phyloP scores from a whole-genome alignment of 2,113 vertebrate genomes.

The Phodopus roborovskii region DNA sequence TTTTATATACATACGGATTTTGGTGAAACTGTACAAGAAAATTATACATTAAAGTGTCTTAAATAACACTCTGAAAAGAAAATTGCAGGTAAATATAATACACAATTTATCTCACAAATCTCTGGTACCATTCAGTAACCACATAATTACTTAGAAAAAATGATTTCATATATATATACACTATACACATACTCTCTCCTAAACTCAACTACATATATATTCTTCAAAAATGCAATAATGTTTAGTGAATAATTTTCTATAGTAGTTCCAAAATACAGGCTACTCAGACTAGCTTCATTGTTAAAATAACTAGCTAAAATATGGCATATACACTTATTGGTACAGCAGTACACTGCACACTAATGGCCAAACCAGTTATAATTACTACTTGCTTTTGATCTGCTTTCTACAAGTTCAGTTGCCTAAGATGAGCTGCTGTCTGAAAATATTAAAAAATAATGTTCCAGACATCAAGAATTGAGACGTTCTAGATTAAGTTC shows the following conservation, averaged over 20 bases:
- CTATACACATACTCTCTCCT: neutral
- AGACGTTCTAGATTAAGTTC: neutral
- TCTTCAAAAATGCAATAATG: neutral
- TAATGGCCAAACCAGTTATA: neutral
- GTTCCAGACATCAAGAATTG: neutral
- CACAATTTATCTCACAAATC: neutral
- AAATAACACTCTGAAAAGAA: neutral
- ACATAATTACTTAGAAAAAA: neutral
- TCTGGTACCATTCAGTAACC: neutral
- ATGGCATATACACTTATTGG: neutral
- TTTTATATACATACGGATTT: neutral
- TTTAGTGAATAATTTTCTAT: neutral
- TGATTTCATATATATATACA: neutral
- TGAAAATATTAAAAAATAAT: neutral
- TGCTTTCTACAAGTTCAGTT: neutral
- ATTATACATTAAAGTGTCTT: neutral
- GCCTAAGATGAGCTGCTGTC: neutral
- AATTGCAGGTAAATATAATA: neutral
- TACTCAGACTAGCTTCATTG: neutral
- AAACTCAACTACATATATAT: neutral
- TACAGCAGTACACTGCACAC: neutral
- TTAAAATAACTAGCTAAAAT: conserved; percentile 3
- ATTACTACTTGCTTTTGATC: neutral
- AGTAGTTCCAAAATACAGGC: neutral
- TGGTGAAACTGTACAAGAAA: neutral